phyloP scores from a whole-genome alignment of 2,113 vertebrate genomes.

The Apodemus sylvaticus region DNA sequence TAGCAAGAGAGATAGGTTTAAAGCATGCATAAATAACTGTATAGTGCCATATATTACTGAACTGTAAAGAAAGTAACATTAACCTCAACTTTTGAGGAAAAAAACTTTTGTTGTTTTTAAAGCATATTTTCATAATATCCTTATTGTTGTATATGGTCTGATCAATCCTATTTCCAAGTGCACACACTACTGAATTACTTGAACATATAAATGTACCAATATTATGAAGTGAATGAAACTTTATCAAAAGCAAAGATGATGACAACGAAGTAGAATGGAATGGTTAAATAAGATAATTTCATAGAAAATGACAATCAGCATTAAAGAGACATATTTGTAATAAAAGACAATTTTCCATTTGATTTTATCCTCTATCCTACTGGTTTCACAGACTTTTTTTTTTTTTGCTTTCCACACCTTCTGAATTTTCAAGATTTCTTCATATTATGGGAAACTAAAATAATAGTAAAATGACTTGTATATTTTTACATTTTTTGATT shows the following conservation, averaged over 20 bases:
- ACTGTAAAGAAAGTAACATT: neutral
- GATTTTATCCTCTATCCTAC: neutral
- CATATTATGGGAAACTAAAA: neutral
- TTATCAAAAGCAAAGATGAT: neutral
- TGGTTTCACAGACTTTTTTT: neutral
- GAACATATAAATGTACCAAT: neutral
- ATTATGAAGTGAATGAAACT: neutral
- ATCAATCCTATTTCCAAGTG: neutral
- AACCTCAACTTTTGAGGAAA: neutral
- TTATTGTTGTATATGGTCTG: neutral
- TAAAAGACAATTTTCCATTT: neutral
- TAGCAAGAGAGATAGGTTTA: neutral
- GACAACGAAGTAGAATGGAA: neutral
- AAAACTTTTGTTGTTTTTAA: neutral
- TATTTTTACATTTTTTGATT: neutral
- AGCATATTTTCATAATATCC: neutral
- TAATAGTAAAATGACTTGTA: neutral
- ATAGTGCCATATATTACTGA: neutral
- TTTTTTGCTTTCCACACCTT: no score
- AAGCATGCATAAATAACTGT: neutral
- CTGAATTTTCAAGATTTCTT: neutral
- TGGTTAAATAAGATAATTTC: neutral
- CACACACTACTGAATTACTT: neutral
- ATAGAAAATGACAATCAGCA: neutral
- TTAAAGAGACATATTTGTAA: neutral